Evolutionary conservation across 2,888 invertebrate species (phyloP).

Genomic region (Pycnomerus fuliginosus): DNA sequence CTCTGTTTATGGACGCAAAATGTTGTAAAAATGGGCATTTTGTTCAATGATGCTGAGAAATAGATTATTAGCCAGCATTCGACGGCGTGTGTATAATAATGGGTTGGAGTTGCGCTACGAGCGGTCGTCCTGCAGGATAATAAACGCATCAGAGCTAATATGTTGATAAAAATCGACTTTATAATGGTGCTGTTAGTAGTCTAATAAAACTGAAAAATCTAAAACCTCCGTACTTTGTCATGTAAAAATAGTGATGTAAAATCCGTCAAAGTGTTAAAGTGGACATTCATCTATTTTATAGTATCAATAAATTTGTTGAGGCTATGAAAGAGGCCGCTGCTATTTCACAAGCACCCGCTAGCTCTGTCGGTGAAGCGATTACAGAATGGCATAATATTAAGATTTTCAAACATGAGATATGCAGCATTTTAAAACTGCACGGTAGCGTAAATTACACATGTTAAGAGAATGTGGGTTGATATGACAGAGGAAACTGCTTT

Average conservation of each 20-base stretch:
- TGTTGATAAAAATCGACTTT: too few relatives aligned
- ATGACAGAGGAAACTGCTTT: slow-evolving; percentile 24
- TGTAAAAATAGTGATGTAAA: slow-evolving; percentile 20
- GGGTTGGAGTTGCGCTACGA: too few relatives aligned
- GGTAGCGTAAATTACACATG: slow-evolving; percentile 28
- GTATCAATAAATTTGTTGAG: slow-evolving; percentile 32
- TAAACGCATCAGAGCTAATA: slow-evolving; percentile 4
- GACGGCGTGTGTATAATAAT: too few relatives aligned
- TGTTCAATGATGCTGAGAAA: too few relatives aligned
- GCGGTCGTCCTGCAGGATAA: slow-evolving; percentile 10
- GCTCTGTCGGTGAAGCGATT: slow-evolving; percentile 16
- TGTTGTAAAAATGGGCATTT: too few relatives aligned
- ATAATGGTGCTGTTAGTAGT: slow-evolving; percentile 1
- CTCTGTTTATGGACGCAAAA: too few relatives aligned
- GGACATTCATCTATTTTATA: slow-evolving; percentile 29
- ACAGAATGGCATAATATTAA: slow-evolving; percentile 25
- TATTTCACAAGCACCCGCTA: slow-evolving; percentile 28
- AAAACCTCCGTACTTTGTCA: slow-evolving; percentile 2
- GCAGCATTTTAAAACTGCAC: slow-evolving; percentile 16
- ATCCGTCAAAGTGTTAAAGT: slow-evolving; percentile 24
- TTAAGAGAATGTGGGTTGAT: slow-evolving; percentile 23
- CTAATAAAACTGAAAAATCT: slow-evolving; percentile 6
- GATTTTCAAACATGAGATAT: slow-evolving; percentile 22
- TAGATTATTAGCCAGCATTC: too few relatives aligned
- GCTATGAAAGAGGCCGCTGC: slow-evolving; percentile 28